A percentile compares a stretch with the other conserved stretches of the same genome.
phyloP scores from a whole-genome alignment of 1,140 invertebrate species.

The Meloidogyne exigua region DNA sequence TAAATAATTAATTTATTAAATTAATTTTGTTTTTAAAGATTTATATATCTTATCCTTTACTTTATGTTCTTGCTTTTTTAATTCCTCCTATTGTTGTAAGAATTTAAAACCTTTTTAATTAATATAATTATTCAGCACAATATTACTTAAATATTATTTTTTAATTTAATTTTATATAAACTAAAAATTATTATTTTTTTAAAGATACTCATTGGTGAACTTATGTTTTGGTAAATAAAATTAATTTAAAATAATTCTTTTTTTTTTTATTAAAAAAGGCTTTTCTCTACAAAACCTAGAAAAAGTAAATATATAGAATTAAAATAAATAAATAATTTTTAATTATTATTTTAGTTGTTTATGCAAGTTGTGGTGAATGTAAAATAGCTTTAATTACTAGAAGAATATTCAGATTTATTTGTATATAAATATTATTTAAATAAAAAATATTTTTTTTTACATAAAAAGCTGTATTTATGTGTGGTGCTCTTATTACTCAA shows the following conservation, averaged over 20 bases:
- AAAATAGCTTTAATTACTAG: conserved; percentile 60
- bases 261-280: conserved; percentile 18
- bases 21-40: conserved; percentile 14
- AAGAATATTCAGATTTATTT: conserved; percentile 57
- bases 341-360: conserved; percentile 42
- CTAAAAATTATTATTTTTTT: background rate
- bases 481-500: conserved; percentile 61
- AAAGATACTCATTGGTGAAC: conserved; percentile 61
- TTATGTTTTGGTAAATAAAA: conserved; percentile 55
- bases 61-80: conserved; percentile 57
- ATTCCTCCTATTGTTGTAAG: conserved; percentile 61
- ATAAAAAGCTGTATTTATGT: conserved; percentile 56
- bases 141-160: background rate
- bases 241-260: background rate
- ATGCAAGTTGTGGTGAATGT: conserved; percentile 59
- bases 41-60: conserved; percentile 58
- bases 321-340: conserved; percentile 10
- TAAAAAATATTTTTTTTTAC: background rate
- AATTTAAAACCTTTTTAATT: no score
- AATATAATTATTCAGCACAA: no score
- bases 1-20: background rate
- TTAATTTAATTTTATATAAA: conserved; percentile 4
- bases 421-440: conserved; percentile 30
- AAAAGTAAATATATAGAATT: conserved; percentile 34
- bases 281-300: conserved; percentile 62